phyloP scores from a whole-genome alignment of 1,140 invertebrate genomes.

The Aphidius gifuensis region DNA sequence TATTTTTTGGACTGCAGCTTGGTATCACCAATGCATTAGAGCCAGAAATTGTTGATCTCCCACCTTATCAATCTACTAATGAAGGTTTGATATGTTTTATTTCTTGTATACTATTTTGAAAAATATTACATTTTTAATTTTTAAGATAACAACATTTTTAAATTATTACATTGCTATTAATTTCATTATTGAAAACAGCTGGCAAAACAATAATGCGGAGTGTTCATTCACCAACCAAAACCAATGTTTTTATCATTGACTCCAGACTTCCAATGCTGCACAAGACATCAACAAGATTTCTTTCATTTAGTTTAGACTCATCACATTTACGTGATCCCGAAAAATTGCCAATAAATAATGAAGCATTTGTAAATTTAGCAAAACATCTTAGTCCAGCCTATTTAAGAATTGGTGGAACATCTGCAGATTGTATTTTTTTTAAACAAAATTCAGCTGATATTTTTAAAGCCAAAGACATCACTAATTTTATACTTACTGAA shows the following conservation, averaged over 20 bases:
- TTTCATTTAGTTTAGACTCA: constrained; percentile 50
- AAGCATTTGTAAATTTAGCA: constrained; percentile 57
- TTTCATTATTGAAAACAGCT: too few relatives aligned
- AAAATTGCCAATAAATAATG: constrained; percentile 38
- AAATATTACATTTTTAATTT: too few relatives aligned
- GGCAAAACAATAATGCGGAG: too few relatives aligned
- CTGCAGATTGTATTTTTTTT: constrained; percentile 65
- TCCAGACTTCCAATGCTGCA: constrained; percentile 15
- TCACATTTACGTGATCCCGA: constrained; percentile 41
- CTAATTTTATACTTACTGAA: constrained; percentile 45
- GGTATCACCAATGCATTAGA: too few relatives aligned
- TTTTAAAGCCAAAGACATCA: constrained; percentile 34
- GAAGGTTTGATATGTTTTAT: too few relatives aligned
- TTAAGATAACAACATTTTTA: too few relatives aligned
- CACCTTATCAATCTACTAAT: too few relatives aligned
- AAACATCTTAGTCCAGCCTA: constrained; percentile 59
- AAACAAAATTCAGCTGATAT: constrained; percentile 32
- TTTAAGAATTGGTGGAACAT: constrained; percentile 64
- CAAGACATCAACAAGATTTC: constrained; percentile 42
- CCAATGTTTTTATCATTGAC: background rate
- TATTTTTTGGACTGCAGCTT: too few relatives aligned
- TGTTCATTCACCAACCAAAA: too few relatives aligned
- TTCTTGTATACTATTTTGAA: too few relatives aligned
- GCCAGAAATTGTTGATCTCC: too few relatives aligned
- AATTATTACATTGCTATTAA: too few relatives aligned